Base-by-base conservation (phyloP, 2,113 vertebrate species). In the Osmerus eperlanus region DNA sequence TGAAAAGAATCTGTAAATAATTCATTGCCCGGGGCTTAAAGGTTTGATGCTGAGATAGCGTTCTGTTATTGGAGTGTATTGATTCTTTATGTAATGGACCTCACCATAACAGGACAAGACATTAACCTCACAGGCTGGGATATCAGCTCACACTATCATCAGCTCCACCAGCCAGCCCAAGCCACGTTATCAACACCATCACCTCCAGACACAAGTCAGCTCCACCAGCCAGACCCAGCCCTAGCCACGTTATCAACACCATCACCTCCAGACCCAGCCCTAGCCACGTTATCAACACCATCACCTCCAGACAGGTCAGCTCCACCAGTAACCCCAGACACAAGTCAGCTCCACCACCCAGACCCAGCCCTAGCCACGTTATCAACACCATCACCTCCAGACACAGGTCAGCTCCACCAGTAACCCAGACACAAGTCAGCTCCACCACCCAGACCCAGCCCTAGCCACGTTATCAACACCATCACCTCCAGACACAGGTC, bases 1-100 rank as follows among this genome's bases (percentile, higher is more conserved):
- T 78, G n/a, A 53, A 69, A 65, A 29, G 18, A 66, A 65, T 23
- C 23, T 23, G 68, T 73, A 23, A 77, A 70, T 75, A 75, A 12
- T 62, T 72, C 2, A 67, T 18, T 67, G 62, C 52, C 51, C 15
- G 8, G 6, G 29, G 55, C 47, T 67, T 61, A 74, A 66, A 71
- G 64, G 65, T 58, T 25, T 32, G 18, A 9, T 0, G 3, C 58
- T 67, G 19, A 64, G 55, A 68, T 73, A 70, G 59, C 71, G 64
- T 62, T 59, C 14, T 25, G 19, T 4, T 63, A 69, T 72, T 28
- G 41, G 65, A 72, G 16, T 16, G 2, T 21, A 65, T 74, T 65
- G 61, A 70, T 69, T 55, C 65, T 60, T 76, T 9, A 71, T 71
- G 47, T 29, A 71, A 71, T 36, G 23, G 25, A 54, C 23, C 51